Evolutionary conservation across 2,113 vertebrate species (phyloP).

Genomic region (Tachycineta bicolor): DNA sequence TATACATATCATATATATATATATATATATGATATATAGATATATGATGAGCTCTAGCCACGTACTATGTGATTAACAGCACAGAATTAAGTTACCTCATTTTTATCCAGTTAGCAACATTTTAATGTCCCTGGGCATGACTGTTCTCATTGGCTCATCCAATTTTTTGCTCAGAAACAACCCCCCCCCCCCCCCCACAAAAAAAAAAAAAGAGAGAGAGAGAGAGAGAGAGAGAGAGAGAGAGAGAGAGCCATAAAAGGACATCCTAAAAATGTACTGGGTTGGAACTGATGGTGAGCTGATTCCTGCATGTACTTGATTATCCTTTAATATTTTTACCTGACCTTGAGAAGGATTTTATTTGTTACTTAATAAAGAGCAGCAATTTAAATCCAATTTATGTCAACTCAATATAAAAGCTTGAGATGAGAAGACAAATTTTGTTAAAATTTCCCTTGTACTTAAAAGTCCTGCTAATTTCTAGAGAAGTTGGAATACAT

Average conservation of each 20-base stretch:
- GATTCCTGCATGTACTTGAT: not conserved
- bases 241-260: not conserved
- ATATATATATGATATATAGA: not conserved
- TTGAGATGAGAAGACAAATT: not conserved
- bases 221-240: too few relatives aligned
- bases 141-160: not conserved
- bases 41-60: not conserved
- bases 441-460: not conserved
- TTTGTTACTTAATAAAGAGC: not conserved
- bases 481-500: not conserved
- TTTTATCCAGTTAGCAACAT: not conserved
- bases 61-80: not conserved
- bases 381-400: not conserved
- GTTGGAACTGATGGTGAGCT: rapidly evolving
- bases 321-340: not conserved
- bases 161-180: not conserved
- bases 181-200: too few relatives aligned
- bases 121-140: not conserved
- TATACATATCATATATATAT: not conserved
- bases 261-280: not conserved
- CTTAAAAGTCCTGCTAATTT: not conserved
- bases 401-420: not conserved
- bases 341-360: not conserved
- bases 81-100: not conserved
- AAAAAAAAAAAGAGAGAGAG: not conserved